Evolutionary conservation across 2,888 invertebrate genomes (phyloP).

Genomic region (Cephalotes varians): DNA sequence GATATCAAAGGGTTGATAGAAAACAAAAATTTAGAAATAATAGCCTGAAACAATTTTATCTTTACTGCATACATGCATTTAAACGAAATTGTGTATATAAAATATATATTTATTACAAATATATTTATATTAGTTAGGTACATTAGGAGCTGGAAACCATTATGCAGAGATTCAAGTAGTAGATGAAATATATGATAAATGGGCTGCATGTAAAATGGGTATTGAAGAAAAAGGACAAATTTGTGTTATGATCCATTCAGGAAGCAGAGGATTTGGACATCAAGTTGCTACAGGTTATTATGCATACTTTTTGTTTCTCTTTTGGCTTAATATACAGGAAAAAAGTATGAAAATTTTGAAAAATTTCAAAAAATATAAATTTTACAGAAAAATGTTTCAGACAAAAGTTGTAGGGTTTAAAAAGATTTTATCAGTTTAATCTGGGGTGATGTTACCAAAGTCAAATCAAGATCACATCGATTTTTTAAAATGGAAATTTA

Average conservation of each 20-base stretch:
- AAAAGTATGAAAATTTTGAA: too few species aligned
- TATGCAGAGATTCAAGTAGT: constrained; percentile 99
- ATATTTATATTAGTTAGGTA: constrained; percentile 91
- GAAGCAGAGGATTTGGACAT: constrained; percentile 99
- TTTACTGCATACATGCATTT: not conserved
- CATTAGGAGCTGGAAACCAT: constrained; percentile 99
- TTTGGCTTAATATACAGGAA: not conserved
- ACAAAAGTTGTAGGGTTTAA: too few species aligned
- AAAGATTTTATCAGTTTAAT: too few species aligned
- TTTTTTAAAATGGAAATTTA: too few species aligned
- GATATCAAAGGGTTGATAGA: too few species aligned
- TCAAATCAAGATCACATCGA: too few species aligned
- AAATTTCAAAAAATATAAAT: too few species aligned
- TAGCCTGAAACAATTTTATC: too few species aligned
- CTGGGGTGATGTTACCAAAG: too few species aligned
- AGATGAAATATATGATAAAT: constrained; percentile 99
- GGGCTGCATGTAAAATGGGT: constrained; percentile 99
- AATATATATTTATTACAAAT: constrained; percentile 13
- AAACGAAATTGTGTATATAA: not conserved
- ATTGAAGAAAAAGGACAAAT: constrained; percentile 97
- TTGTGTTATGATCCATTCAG: constrained; percentile 99
- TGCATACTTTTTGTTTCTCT: not conserved
- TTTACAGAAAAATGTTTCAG: too few species aligned
- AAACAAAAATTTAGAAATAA: too few species aligned
- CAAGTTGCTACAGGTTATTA: constrained; percentile 90